phyloP scores from a whole-genome alignment of 2,888 invertebrate genomes.

The Xylota segnis region DNA sequence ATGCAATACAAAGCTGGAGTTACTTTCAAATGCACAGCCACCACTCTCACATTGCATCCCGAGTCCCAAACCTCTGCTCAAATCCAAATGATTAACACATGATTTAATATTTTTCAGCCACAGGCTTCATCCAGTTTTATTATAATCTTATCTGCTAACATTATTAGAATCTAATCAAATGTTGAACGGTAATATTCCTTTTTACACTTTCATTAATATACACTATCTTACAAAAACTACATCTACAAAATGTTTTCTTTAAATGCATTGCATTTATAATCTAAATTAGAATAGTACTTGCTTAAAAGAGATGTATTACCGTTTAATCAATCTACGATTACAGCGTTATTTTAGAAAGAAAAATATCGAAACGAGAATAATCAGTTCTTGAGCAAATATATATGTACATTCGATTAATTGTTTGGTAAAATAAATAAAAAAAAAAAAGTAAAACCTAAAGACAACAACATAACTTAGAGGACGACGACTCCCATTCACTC shows the following conservation, averaged over 20 bases:
- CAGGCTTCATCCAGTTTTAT: conserved; percentile 54
- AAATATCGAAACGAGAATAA: conserved; percentile 54
- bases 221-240: conserved; percentile 72
- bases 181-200: conserved; percentile 22
- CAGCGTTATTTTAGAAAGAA: conserved; percentile 10
- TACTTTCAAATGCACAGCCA: too few relatives aligned
- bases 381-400: conserved; percentile 71
- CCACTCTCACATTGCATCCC: too few relatives aligned
- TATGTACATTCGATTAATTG: conserved; percentile 59
- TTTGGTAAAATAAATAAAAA: conserved; percentile 58
- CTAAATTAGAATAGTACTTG: conserved; percentile 24
- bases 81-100: background rate
- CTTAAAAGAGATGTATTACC: conserved; percentile 21
- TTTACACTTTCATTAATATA: conserved; percentile 55
- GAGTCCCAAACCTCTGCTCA: background rate
- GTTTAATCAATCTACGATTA: conserved; percentile 29
- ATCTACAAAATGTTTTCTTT: conserved; percentile 24
- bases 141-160: conserved; percentile 52
- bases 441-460: conserved; percentile 43
- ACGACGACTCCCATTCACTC: background rate
- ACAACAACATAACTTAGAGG: conserved; percentile 19
- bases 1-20: too few relatives aligned
- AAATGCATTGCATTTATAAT: conserved; percentile 73
- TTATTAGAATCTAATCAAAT: conserved; percentile 32
- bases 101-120: conserved; percentile 46